Evolutionary conservation across 2,797 vertebrate species (phyloP), one percentile per base, ranked within the genome.

Genomic region (Percopsis omiscomaycus): DNA sequence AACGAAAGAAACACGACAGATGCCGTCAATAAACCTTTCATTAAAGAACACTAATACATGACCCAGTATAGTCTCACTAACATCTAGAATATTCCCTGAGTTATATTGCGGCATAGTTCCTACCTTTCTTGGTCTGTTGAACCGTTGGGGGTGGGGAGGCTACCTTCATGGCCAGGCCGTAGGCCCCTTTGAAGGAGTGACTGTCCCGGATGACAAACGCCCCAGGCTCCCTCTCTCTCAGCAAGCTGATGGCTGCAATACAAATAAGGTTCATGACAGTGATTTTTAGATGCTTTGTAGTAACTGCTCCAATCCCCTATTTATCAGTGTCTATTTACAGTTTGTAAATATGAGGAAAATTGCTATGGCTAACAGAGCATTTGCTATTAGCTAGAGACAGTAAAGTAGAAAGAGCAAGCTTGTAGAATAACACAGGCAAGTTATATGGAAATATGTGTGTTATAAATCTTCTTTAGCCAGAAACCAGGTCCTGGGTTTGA

Each of bases 131-230:
- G 88, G 79, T 95, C 77, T 94, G 95, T 75, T 97, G 96, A 56
- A 93, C 85, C 0, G 94, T 92, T 6, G 98, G 95, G 22, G 98
- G 98, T 0, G 97, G 96, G 0, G 94, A 96, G 14, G 96, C 95
- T 54, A 99, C 98, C 84, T 99, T 99, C 96, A 99, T 98, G 46
- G 98, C 98, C 22, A 99, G 82, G 51, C 98, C 98, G 0, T 98
- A 99, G 61, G 98, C 98, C 44, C 98, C 98, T 29, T 95, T 92
- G 91, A 99, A 99, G 0, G 97, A 99, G 89, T 98, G 96, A 69
- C 97, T 99, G 90, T 98, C 98, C 4, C 98, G 94, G 44, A 99
- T 98, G 47, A 99, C 95, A 68, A 99, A 99, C 75, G 97, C 95
- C n/a, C 98, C 98, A 0, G 98, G 96, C 65, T 98, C 96, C 61